phyloP scores from a whole-genome alignment of 2,797 vertebrate species.

The Eulemur rubriventer region DNA sequence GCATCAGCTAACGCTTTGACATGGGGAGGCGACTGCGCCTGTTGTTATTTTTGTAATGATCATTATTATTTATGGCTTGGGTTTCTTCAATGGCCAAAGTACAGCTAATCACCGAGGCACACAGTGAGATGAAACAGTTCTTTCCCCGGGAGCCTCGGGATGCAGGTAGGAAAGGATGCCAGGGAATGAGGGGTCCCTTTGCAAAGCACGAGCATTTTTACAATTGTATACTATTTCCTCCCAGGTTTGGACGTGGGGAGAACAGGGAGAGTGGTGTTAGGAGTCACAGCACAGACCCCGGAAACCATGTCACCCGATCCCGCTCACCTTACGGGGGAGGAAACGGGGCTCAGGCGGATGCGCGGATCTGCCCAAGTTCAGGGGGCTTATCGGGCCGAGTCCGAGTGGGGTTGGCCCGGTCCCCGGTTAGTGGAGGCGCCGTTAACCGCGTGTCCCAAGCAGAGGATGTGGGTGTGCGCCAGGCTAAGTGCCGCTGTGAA shows the following conservation, averaged over 20 bases:
- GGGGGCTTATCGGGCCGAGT: not conserved
- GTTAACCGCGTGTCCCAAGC: not conserved
- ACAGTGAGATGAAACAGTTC: not conserved
- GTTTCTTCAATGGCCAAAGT: not conserved
- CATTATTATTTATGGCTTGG: slow-evolving; percentile 52
- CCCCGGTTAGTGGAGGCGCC: not conserved
- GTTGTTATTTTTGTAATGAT: not conserved
- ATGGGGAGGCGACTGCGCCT: not conserved
- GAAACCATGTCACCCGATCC: accelerated
- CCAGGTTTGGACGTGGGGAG: not conserved
- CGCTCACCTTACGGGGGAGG: accelerated
- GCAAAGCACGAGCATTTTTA: not conserved
- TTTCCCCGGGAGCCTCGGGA: not conserved
- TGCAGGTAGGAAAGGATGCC: not conserved
- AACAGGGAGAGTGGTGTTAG: accelerated
- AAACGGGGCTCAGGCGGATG: not conserved
- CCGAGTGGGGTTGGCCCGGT: accelerated
- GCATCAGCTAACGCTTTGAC: not conserved
- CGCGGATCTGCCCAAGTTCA: not conserved
- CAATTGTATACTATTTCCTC: accelerated
- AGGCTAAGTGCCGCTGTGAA: accelerated
- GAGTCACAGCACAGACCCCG: not conserved
- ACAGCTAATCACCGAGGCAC: not conserved
- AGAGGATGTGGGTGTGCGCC: too few species aligned
- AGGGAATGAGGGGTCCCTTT: too few species aligned